Evolutionary conservation across 1,140 invertebrate species (phyloP).

Genomic region (Lutraria rhynchaena): DNA sequence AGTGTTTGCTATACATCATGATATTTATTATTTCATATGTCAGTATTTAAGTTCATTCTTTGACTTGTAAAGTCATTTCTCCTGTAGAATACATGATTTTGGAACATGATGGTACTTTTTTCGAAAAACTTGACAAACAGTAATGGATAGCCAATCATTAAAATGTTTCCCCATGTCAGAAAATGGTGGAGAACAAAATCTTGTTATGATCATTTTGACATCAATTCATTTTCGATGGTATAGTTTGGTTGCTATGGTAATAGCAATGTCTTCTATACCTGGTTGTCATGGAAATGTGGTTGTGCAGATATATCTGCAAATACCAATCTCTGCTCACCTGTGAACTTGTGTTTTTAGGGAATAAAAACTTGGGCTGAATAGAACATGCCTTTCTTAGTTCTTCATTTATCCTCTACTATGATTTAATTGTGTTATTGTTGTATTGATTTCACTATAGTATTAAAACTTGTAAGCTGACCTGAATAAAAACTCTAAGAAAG

Average conservation of each 20-base stretch:
- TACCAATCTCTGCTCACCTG: conserved; percentile 59
- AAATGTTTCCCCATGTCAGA: conserved; percentile 19
- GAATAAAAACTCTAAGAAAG: conserved; percentile 36
- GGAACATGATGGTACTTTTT: conserved; percentile 2
- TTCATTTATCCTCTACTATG: conserved; percentile 18
- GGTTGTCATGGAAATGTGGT: conserved; percentile 60
- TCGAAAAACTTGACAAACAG: background rate
- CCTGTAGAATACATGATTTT: background rate
- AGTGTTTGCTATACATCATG: conserved; percentile 9
- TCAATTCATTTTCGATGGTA: conserved; percentile 59
- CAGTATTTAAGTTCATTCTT: conserved; percentile 39
- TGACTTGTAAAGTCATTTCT: conserved; percentile 48
- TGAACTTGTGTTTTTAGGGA: conserved; percentile 49
- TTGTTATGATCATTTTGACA: conserved; percentile 28
- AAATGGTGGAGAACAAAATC: conserved; percentile 48
- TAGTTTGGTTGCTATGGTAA: conserved; percentile 51
- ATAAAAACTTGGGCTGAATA: conserved; percentile 62
- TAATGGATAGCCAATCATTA: conserved; percentile 5
- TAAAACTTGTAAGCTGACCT: conserved; percentile 39
- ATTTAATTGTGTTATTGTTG: conserved; percentile 34
- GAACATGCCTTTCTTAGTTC: conserved; percentile 33
- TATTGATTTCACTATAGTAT: conserved; percentile 42
- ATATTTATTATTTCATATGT: conserved; percentile 47
- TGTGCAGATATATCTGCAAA: conserved; percentile 60
- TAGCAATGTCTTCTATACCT: conserved; percentile 21